Conservation (phyloP, 2,113 vertebrate species). For the Grus americana region DNA sequence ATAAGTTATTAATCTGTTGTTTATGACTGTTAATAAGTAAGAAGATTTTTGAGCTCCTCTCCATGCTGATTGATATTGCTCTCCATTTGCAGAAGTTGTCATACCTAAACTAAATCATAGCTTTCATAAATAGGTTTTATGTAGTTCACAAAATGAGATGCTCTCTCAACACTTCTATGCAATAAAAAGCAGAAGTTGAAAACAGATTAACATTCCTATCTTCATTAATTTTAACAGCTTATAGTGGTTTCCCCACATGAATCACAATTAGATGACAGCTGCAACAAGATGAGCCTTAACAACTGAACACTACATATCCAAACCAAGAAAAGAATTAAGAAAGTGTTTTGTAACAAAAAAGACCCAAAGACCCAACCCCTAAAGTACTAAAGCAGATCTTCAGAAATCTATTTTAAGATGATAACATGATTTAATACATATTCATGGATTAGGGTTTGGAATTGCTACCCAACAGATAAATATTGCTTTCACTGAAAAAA, state of each 20-base stretch:
- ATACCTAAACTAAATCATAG: background rate
- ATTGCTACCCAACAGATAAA: background rate
- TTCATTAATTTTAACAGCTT: background rate
- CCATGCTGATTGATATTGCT: background rate
- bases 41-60: background rate
- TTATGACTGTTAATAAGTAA: background rate
- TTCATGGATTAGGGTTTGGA: background rate
- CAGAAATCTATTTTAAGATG: background rate
- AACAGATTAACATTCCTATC: background rate
- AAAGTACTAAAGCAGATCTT: background rate
- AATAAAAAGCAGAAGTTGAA: background rate
- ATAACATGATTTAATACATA: background rate
- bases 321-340: background rate
- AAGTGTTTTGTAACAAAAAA: background rate
- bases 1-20: no score
- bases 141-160: background rate
- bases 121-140: background rate
- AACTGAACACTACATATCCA: background rate
- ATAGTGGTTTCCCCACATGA: background rate
- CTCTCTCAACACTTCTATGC: background rate
- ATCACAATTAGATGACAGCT: background rate
- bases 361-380: accelerated
- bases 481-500: background rate
- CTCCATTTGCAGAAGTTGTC: background rate
- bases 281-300: background rate